These are phyloP conservation scores for Pseudococcus longispinus DNA, from an alignment of 2,888 invertebrate species.

Conservation along the genomic window DNA sequence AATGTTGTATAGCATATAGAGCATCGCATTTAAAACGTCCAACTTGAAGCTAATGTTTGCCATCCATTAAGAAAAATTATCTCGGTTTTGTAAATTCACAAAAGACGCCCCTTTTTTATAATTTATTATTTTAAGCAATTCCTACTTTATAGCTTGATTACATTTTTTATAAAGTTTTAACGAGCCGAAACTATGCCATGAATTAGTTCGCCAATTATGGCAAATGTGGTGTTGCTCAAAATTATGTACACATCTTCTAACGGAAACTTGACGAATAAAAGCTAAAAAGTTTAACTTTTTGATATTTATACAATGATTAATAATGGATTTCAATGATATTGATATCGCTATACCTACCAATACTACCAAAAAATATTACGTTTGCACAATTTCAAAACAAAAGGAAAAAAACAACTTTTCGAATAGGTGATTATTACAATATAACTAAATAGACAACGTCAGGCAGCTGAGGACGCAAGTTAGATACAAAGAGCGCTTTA, in stretches of 20 bases:
- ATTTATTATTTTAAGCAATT: constrained; percentile 16
- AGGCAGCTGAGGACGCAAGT: constrained; percentile 7
- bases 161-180: constrained; percentile 15
- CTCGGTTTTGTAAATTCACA: constrained; percentile 39
- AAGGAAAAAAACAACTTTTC: background rate
- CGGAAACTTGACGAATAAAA: no score
- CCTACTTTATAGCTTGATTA: constrained; percentile 30
- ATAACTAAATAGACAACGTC: background rate
- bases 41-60: constrained; percentile 51
- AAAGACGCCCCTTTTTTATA: constrained; percentile 33
- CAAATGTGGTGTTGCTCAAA: background rate
- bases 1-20: constrained; percentile 33
- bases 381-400: background rate
- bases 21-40: constrained; percentile 49
- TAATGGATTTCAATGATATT: no score
- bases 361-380: no score
- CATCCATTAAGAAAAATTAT: constrained; percentile 54
- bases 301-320: no score
- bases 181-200: constrained; percentile 6
- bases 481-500: constrained; percentile 47
- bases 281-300: no score
- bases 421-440: background rate
- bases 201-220: background rate
- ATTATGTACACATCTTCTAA: background rate
- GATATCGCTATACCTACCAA: no score